A percentile compares a stretch with the other conserved stretches of the same genome.
phyloP scores from a whole-genome alignment of 2,888 invertebrate genomes.

The Halocaridina rubra region DNA sequence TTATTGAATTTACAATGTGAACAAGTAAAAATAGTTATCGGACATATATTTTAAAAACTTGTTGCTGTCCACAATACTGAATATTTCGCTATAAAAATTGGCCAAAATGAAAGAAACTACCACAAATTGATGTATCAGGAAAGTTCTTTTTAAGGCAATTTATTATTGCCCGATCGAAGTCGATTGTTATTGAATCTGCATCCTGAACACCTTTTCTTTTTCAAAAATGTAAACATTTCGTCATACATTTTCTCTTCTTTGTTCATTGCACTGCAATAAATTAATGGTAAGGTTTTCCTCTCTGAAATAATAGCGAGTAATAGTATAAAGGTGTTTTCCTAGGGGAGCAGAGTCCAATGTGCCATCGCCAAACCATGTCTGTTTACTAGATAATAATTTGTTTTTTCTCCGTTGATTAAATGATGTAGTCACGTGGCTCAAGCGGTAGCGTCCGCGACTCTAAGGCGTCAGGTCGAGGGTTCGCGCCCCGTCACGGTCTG shows the following conservation, averaged over 20 bases:
- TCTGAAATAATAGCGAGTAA: background rate
- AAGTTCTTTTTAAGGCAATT: background rate
- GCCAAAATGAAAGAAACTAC: background rate
- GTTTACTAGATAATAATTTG: background rate
- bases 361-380: conserved; percentile 5
- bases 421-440: too few relatives aligned
- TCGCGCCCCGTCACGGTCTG: too few relatives aligned
- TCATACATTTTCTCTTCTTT: background rate
- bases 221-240: background rate
- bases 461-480: too few relatives aligned
- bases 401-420: background rate
- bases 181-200: too few relatives aligned
- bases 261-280: background rate
- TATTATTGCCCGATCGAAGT: background rate
- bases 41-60: background rate
- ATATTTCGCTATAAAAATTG: background rate
- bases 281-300: background rate
- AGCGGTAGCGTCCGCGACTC: too few relatives aligned
- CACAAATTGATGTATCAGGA: background rate
- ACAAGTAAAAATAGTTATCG: background rate
- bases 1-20: background rate
- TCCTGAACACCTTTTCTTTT: background rate
- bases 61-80: background rate
- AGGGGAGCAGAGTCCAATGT: background rate
- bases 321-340: background rate